Evolutionary conservation across 2,797 vertebrate species (phyloP).

Genomic region (Aphelocoma californica): DNA sequence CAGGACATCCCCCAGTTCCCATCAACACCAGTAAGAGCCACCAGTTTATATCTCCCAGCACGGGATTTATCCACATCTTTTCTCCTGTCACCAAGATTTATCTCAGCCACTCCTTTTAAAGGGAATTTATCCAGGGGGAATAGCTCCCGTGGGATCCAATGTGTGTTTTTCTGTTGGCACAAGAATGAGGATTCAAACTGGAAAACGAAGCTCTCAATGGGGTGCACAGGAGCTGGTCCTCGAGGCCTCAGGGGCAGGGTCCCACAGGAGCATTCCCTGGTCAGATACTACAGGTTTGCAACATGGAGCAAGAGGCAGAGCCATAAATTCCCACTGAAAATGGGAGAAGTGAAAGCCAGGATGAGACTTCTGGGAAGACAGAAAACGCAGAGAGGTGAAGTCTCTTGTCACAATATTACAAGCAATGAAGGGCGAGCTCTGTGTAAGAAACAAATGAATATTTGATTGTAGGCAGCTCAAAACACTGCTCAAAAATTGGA

Average conservation of each 20-base stretch:
- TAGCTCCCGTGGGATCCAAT: accelerated
- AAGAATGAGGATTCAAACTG: too few species aligned
- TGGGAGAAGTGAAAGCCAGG: neutral
- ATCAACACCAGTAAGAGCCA: neutral
- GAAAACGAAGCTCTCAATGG: neutral
- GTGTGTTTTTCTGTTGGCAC: neutral
- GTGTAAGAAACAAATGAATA: neutral
- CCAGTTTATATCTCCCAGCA: neutral
- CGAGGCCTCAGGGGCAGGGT: neutral
- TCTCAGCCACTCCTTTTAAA: neutral
- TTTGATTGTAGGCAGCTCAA: neutral
- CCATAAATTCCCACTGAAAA: neutral
- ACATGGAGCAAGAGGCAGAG: neutral
- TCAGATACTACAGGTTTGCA: neutral
- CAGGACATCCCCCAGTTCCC: neutral
- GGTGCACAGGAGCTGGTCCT: neutral
- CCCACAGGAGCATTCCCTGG: neutral
- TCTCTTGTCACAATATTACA: neutral
- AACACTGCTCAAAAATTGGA: neutral
- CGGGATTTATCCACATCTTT: neutral
- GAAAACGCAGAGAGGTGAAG: neutral
- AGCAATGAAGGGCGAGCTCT: neutral
- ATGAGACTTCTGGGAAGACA: neutral
- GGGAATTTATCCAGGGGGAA: neutral
- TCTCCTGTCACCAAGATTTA: neutral